These are phyloP conservation scores for Euwallacea similis DNA, from an alignment of 1,140 invertebrate genomes.

Conservation along the genomic window DNA sequence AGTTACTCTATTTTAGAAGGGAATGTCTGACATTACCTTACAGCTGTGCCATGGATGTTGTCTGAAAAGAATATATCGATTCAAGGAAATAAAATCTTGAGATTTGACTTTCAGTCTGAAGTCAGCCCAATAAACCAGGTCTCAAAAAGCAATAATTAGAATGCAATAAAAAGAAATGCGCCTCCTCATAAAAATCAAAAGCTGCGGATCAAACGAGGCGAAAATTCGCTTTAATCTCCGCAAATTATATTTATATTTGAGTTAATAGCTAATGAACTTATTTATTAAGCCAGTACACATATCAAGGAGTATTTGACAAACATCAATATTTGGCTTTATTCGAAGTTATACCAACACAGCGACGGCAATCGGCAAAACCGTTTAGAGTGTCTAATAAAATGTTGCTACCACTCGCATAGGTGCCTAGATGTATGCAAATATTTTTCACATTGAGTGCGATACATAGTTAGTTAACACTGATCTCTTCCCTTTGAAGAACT, in stretches of 20 bases:
- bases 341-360: conserved; percentile 40
- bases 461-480: too few relatives aligned
- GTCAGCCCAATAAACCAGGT: too few relatives aligned
- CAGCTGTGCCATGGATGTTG: too few relatives aligned
- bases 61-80: too few relatives aligned
- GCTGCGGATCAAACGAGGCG: not conserved
- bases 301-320: conserved; percentile 52
- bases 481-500: too few relatives aligned
- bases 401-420: conserved; percentile 1
- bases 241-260: conserved; percentile 12
- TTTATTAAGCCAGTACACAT: conserved; percentile 50
- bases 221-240: conserved; percentile 1
- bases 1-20: too few relatives aligned
- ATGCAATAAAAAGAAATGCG: too few relatives aligned
- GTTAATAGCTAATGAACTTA: conserved; percentile 44
- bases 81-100: too few relatives aligned
- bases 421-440: not conserved
- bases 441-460: too few relatives aligned
- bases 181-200: not conserved
- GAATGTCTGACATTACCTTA: too few relatives aligned
- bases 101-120: too few relatives aligned
- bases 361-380: conserved; percentile 5
- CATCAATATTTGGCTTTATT: conserved; percentile 53
- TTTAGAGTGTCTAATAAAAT: conserved; percentile 10
- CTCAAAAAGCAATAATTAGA: too few relatives aligned